Percentiles rank a stretch among this genome's conserved stretches.
These are phyloP conservation scores for Nettapus auritus DNA, from an alignment of 2,113 vertebrate species.

Conservation along the genomic window DNA sequence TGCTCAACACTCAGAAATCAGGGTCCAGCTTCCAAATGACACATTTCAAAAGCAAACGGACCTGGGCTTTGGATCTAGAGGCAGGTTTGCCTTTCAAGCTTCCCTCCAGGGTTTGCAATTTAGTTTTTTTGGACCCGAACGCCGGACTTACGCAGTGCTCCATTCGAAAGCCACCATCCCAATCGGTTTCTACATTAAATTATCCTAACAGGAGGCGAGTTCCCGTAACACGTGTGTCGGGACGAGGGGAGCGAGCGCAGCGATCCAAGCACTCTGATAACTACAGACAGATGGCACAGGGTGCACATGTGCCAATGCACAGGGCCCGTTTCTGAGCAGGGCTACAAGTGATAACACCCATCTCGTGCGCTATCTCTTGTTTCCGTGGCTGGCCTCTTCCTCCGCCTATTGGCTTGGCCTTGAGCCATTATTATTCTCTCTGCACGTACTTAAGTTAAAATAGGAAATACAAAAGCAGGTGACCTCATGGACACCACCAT, in stretches of 20 bases:
- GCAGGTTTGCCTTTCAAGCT: neutral
- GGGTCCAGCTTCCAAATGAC: neutral
- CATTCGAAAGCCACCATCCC: neutral
- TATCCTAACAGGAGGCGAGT: neutral
- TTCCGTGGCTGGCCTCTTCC: neutral
- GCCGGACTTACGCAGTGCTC: rapidly evolving
- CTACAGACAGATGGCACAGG: neutral
- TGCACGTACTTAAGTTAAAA: neutral
- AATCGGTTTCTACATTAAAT: neutral
- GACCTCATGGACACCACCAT: neutral
- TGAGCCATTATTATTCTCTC: neutral
- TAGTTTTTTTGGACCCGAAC: neutral
- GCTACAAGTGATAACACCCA: rapidly evolving
- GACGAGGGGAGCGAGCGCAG: neutral
- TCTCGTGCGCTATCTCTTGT: neutral
- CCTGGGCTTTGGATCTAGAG: neutral
- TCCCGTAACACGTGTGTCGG: neutral
- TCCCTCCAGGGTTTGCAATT: neutral
- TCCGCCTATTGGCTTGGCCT: rapidly evolving
- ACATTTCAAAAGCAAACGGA: neutral
- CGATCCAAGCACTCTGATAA: neutral
- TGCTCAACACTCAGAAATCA: neutral
- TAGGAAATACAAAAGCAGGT: neutral
- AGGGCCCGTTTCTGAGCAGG: rapidly evolving
- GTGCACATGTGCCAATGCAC: neutral